phyloP scores from a whole-genome alignment of 2,113 vertebrate species.

The Hoplias malabaricus region DNA sequence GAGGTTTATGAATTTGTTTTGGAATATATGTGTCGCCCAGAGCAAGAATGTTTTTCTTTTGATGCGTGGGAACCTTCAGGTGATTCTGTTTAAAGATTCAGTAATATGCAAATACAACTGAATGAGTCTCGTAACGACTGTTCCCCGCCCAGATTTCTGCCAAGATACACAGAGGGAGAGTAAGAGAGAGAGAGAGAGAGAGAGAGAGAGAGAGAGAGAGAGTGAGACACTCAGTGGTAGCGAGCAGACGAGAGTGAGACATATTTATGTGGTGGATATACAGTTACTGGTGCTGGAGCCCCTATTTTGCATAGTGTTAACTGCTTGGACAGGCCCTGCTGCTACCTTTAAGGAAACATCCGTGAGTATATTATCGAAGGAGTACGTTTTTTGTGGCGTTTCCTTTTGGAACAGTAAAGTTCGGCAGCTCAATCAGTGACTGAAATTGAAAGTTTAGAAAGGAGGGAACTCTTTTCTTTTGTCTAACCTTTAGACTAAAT shows the following conservation, averaged over 20 bases:
- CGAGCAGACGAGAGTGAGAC: constrained; percentile 42
- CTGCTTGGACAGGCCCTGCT: background rate
- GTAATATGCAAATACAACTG: constrained; percentile 52
- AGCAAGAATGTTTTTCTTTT: background rate
- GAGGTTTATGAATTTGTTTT: background rate
- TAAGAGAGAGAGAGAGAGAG: constrained; percentile 36
- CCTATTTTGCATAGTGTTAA: background rate
- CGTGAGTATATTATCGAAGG: background rate
- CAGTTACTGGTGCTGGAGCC: background rate
- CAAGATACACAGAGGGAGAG: background rate
- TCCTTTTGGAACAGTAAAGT: background rate
- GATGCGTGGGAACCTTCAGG: background rate
- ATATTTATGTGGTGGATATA: constrained; percentile 25
- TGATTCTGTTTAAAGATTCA: constrained; percentile 1
- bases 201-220: constrained; percentile 17
- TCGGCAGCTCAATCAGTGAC: background rate
- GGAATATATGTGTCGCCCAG: constrained; percentile 15
- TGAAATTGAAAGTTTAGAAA: background rate
- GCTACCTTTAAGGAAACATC: background rate
- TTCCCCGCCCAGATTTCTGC: constrained; percentile 10
- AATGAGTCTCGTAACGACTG: background rate
- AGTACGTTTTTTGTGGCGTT: background rate
- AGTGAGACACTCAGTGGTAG: constrained; percentile 12
- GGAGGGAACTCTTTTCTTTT: background rate
- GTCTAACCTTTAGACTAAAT: background rate